These are phyloP conservation scores for Platysteira castanea DNA, from an alignment of 2,113 vertebrate genomes.

Conservation along the genomic window DNA sequence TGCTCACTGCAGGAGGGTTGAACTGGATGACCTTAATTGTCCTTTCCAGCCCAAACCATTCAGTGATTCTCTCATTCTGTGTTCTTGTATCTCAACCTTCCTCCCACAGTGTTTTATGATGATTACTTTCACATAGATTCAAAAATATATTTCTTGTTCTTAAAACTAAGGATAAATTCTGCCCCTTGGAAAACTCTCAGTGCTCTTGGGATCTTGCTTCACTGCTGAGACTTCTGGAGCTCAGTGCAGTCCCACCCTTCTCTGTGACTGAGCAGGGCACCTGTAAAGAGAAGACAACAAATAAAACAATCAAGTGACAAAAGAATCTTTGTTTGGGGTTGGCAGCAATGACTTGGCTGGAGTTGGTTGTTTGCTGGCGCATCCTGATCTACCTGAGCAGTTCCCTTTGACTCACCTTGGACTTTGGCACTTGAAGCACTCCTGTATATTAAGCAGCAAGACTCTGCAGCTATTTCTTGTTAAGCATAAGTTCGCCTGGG, in stretches of 20 bases:
- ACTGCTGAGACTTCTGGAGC: neutral
- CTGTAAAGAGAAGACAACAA: neutral
- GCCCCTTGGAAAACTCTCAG: neutral
- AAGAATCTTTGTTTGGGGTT: neutral
- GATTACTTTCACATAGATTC: neutral
- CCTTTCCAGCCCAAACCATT: neutral
- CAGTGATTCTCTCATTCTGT: neutral
- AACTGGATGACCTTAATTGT: neutral
- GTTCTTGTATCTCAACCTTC: neutral
- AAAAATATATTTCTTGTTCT: neutral
- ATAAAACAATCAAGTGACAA: neutral
- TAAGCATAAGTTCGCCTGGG: neutral
- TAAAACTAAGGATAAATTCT: neutral
- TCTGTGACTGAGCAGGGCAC: neutral
- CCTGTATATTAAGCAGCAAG: neutral
- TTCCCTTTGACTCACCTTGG: conserved; percentile 33
- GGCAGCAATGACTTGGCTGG: neutral
- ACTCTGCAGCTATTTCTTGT: conserved; percentile 1
- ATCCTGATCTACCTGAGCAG: neutral
- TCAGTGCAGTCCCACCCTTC: neutral
- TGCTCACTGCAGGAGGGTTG: neutral
- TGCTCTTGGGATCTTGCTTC: neutral
- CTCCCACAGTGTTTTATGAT: rapidly evolving
- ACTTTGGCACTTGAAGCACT: neutral
- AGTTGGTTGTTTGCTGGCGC: neutral